phyloP scores from a whole-genome alignment of 2,888 invertebrate genomes.

The Notodonta ziczac region DNA sequence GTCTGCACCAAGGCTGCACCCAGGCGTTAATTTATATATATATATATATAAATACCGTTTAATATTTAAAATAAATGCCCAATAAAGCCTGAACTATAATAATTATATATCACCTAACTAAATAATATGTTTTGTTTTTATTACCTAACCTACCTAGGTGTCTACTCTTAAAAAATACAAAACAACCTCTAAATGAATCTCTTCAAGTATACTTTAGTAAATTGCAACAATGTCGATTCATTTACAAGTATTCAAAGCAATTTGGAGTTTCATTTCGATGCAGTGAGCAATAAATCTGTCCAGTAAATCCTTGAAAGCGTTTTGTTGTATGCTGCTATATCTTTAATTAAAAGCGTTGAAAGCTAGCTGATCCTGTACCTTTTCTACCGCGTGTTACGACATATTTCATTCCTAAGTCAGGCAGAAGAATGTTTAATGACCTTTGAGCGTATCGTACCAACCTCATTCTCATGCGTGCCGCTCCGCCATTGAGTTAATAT shows the following conservation, averaged over 20 bases:
- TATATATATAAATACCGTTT: not conserved
- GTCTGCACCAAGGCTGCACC: slow-evolving; percentile 59
- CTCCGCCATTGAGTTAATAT: too few relatives aligned
- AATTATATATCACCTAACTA: not conserved
- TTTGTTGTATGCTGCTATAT: not conserved
- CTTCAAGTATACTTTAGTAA: too few relatives aligned
- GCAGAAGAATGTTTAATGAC: too few relatives aligned
- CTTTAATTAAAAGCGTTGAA: not conserved
- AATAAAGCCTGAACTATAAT: not conserved
- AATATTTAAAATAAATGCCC: not conserved
- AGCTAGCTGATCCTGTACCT: not conserved
- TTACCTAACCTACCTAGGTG: too few relatives aligned
- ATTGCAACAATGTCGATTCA: not conserved
- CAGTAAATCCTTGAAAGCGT: not conserved
- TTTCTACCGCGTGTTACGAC: too few relatives aligned
- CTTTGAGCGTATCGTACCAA: too few relatives aligned
- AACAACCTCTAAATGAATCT: too few relatives aligned
- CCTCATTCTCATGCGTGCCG: too few relatives aligned
- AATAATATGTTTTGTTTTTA: too few relatives aligned
- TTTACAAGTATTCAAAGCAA: not conserved
- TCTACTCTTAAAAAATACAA: too few relatives aligned
- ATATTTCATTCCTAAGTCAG: too few relatives aligned
- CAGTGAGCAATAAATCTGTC: not conserved
- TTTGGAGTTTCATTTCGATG: not conserved
- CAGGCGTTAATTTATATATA: slow-evolving; percentile 40